Base-by-base conservation (phyloP, 2,113 vertebrate species). In the Globicephala melas region DNA sequence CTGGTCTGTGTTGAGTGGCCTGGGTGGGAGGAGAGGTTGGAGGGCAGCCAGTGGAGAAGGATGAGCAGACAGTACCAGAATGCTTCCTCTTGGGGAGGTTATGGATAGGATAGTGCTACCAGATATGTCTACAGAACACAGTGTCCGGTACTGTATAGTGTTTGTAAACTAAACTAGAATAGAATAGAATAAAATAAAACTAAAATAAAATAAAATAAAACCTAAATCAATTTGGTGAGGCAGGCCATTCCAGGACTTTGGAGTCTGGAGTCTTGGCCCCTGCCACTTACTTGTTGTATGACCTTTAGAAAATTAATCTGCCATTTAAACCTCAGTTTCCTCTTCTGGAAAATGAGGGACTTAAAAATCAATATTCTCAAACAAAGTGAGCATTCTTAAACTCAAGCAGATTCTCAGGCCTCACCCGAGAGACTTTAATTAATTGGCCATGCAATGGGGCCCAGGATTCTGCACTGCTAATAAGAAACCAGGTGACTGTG, bases 311-410 rank as follows among this genome's bases (percentile, higher is more conserved):
- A 91, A 93, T 80, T 93, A n/a, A 88, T 76, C 90, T 91, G n/a
- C 81, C 80, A 97, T 94, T 97, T 81, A 41, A 91, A 58, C 33
- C 58, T 95, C 20, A 88, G 53, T 94, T 94, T 91, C 33, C n/a
- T 86, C n/a, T 89, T 95, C 36, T 95, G 58, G 70, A 95, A 97
- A 97, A 89, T n/a, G 21, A 93, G 18, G 33, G 44, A 11, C 3
- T 77, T 89, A 90, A 85, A 88, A 88, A 91, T 55, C 15, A 67
- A 26, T 91, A 14, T 41, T 84, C 31, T 95, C 63, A 92, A 68
- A 87, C 38, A 90, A 70, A 93, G 65, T 70, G 41, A 89, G 4
- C 7, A 25, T 94, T 95, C 74, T 95, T 44, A 86, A 89, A 31
- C 28, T n/a, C 82, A 97, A 83, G 21, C 50, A 80, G 50, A 82